Evolutionary conservation across 53 echinoderm and acorn worm genomes (phyloP), one percentile per base, ranked within the genome.

Genomic region (Holothuria leucospilota): DNA sequence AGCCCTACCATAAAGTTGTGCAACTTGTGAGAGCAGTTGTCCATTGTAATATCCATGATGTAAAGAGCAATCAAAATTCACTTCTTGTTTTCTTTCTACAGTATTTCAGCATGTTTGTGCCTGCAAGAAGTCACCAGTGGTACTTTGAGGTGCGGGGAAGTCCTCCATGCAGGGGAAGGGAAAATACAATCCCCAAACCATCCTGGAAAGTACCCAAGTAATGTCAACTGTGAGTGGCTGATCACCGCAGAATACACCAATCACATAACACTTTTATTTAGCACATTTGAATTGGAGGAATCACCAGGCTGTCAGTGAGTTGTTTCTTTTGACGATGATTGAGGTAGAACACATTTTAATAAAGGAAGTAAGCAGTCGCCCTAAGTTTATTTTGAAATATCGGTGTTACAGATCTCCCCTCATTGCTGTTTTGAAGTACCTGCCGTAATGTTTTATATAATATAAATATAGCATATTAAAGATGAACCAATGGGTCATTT

Each of bases 251-350:
- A 99, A 29, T 91, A 95, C 67, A 85, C 68, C 29, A 86, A 89
- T 63, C 99, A 94, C 69, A 93, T 99, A 42, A 94, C 99, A 0
- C 84, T 95, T 28, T 85, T 88, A 41, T 95, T 99, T 84, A 92
- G 68, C 46, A 69, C 91, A 4, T 99, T 95, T 85, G 93, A 93
- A 72, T 61, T 99, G 84, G 99, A 95, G 39, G 95, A 93, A 23
- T 92, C 93, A 15, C 85, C 92, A 68, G 93, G 91, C 75, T 98
- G 99, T 78, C 91, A 91, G 99, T 98, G 82, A 93, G 95, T 94
- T 62, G 29, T 6, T 68, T 68, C 18, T 18, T 6, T 82, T 46
- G 12, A 15, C 16, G 53, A 6, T 78, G 12, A 7, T 78, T 52
- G 8, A 56, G 23, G 5, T 18, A 41, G 13, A 39, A 51, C 20